Percentiles rank a stretch among this genome's conserved stretches.
Conservation (phyloP, 2,113 vertebrate genomes). For the Vidua chalybeata region DNA sequence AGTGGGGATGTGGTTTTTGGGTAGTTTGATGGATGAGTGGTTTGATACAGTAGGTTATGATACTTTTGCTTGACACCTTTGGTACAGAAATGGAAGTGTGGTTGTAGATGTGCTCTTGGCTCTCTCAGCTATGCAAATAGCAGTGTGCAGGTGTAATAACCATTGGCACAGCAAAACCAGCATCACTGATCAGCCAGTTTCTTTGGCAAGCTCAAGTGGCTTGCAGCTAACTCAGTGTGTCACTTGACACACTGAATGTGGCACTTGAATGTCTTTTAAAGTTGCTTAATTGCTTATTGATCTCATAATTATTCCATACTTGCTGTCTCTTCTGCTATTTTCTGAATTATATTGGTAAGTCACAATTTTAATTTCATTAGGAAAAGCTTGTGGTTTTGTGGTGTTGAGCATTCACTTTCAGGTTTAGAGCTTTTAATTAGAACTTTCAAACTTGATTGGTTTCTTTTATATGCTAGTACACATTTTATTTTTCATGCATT, state of each 20-base stretch:
- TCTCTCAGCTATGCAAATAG: not conserved
- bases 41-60: not conserved
- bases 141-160: not conserved
- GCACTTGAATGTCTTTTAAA: not conserved
- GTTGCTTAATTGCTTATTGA: not conserved
- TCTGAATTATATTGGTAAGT: not conserved
- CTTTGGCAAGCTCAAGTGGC: not conserved
- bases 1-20: not conserved
- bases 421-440: not conserved
- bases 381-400: not conserved
- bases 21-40: not conserved
- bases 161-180: not conserved
- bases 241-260: not conserved
- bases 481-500: not conserved
- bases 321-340: not conserved
- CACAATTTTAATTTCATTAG: not conserved
- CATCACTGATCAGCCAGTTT: not conserved
- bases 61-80: not conserved
- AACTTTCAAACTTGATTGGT: not conserved
- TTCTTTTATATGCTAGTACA: not conserved
- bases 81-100: not conserved
- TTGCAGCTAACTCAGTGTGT: not conserved
- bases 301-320: not conserved
- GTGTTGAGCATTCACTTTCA: not conserved
- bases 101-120: not conserved